Conservation (phyloP, 2,888 invertebrate genomes). For the Apamea anceps region DNA sequence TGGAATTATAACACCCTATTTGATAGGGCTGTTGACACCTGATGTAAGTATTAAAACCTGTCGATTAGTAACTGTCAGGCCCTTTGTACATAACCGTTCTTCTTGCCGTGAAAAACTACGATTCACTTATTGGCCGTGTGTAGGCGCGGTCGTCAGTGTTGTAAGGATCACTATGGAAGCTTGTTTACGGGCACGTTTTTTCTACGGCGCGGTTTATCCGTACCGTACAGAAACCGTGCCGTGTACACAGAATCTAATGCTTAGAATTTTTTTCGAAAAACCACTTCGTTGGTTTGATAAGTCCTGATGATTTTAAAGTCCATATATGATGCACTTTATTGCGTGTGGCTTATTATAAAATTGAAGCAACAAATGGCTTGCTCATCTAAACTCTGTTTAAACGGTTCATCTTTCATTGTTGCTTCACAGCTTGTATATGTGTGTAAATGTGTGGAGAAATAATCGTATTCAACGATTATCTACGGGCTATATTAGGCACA, state of each 20-base stretch:
- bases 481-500: background rate
- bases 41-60: constrained; percentile 88
- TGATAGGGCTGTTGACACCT: constrained; percentile 91
- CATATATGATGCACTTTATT: background rate
- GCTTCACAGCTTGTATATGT: too few relatives aligned
- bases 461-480: background rate
- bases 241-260: too few relatives aligned
- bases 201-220: background rate
- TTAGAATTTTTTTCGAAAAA: background rate
- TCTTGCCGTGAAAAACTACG: background rate
- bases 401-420: too few relatives aligned
- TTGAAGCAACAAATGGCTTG: background rate
- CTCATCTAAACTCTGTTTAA: background rate
- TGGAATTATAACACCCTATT: constrained; percentile 92
- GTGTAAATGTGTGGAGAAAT: background rate
- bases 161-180: background rate
- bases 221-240: background rate
- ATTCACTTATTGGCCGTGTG: background rate
- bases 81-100: too few relatives aligned
- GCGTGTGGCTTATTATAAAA: background rate
- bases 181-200: background rate
- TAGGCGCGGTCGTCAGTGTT: background rate
- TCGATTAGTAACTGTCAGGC: too few relatives aligned
- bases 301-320: background rate
- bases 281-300: background rate